Evolutionary conservation across 2,888 invertebrate genomes (phyloP).

Genomic region (Metacarcinus magister): DNA sequence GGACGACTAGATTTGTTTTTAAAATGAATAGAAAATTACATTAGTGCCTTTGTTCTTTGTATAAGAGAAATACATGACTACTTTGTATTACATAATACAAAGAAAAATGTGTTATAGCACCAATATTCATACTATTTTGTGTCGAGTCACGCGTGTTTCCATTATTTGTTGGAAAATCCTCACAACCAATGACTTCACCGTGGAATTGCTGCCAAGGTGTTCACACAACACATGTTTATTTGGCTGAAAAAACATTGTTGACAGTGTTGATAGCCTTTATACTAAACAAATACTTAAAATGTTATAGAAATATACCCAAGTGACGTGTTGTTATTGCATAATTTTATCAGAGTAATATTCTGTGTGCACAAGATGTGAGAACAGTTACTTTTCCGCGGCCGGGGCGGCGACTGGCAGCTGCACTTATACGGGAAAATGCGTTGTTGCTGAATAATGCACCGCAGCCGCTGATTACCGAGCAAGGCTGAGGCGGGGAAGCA

Average conservation of each 20-base stretch:
- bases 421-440: conserved; percentile 3
- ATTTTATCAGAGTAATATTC: neutral
- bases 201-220: neutral
- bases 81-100: neutral
- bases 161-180: neutral
- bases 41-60: neutral
- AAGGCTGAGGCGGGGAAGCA: conserved; percentile 42
- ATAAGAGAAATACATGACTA: neutral
- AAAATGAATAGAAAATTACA: neutral
- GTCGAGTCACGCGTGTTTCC: neutral
- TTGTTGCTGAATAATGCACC: conserved; percentile 23
- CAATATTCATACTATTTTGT: neutral
- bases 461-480: conserved; percentile 34
- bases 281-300: neutral
- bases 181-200: neutral
- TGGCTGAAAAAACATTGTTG: neutral
- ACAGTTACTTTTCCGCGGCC: neutral
- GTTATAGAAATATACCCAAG: neutral
- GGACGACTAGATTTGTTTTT: neutral
- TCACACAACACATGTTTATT: neutral
- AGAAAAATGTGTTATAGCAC: neutral
- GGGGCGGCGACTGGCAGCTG: conserved; percentile 22
- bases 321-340: neutral
- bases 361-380: neutral
- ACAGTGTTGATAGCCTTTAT: neutral